Evolutionary conservation across 2,888 invertebrate species (phyloP).

Genomic region (Hydroisotoma schaefferi): DNA sequence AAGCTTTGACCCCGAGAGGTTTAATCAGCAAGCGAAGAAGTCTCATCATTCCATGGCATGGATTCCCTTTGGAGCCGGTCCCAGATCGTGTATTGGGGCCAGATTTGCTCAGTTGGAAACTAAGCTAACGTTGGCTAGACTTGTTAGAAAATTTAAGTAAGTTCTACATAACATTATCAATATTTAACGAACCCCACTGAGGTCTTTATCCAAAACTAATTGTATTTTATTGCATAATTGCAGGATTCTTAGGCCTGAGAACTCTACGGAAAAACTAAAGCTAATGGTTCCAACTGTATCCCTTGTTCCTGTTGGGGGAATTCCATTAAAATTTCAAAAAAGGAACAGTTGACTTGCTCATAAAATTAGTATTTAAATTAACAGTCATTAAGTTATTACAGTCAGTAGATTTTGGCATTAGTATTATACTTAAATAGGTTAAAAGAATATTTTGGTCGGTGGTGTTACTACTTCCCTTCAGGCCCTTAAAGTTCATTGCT

Average conservation of each 20-base stretch:
- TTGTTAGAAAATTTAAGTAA: slow-evolving; percentile 47
- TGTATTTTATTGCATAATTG: no score
- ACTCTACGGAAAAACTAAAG: slow-evolving; percentile 24
- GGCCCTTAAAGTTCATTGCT: no score
- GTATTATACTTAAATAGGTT: no score
- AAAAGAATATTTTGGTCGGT: no score
- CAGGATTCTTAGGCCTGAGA: slow-evolving; percentile 38
- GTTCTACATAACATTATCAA: not conserved
- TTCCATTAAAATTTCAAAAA: slow-evolving; percentile 37
- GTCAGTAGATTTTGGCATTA: no score
- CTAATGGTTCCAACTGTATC: slow-evolving; percentile 44
- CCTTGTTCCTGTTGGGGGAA: slow-evolving; percentile 38
- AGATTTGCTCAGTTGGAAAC: slow-evolving; percentile 48
- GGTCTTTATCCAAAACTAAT: no score
- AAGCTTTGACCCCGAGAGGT: slow-evolving; percentile 45
- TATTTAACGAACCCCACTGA: no score
- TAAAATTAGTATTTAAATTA: not conserved
- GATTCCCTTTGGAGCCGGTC: slow-evolving; percentile 47
- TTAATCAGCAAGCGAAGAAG: slow-evolving; percentile 41
- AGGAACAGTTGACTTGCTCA: slow-evolving; percentile 1
- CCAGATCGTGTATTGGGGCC: slow-evolving; percentile 48
- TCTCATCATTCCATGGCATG: slow-evolving; percentile 45
- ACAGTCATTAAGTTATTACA: no score
- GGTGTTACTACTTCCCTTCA: no score
- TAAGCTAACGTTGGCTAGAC: slow-evolving; percentile 46